Conservation (phyloP, 2,113 vertebrate genomes). For the Perccottus glenii region DNA sequence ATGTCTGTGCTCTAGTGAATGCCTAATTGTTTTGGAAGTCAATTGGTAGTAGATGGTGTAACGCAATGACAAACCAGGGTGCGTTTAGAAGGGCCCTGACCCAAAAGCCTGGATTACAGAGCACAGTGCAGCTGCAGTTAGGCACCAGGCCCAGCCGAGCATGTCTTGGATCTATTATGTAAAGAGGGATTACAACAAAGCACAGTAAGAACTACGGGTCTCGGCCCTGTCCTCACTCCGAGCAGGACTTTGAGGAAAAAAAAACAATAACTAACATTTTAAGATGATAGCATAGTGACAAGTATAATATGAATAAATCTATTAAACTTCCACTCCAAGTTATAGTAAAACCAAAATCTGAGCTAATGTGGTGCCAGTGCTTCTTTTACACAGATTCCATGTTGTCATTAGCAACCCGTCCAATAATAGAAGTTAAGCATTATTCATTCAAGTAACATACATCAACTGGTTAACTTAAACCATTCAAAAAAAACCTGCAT, state of each 20-base stretch:
- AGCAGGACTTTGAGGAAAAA: constrained; percentile 8
- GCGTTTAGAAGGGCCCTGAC: constrained; percentile 56
- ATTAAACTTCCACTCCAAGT: too few relatives aligned
- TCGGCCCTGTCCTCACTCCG: neutral
- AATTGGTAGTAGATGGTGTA: constrained; percentile 29
- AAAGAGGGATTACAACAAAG: constrained; percentile 63
- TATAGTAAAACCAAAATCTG: too few relatives aligned
- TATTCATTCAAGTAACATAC: too few relatives aligned
- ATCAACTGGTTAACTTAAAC: too few relatives aligned
- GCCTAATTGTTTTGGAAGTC: constrained; percentile 26
- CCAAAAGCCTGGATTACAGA: constrained; percentile 73
- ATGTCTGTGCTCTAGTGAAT: constrained; percentile 4
- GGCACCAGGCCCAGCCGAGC: constrained; percentile 48
- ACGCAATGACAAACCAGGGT: constrained; percentile 22
- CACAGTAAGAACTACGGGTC: constrained; percentile 17
- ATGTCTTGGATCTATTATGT: constrained; percentile 66
- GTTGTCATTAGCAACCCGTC: too few relatives aligned
- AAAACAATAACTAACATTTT: neutral
- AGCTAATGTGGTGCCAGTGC: too few relatives aligned
- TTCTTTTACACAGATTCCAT: too few relatives aligned
- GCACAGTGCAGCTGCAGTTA: constrained; percentile 63
- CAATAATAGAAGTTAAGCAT: too few relatives aligned
- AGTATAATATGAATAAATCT: too few relatives aligned
- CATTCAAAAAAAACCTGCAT: too few relatives aligned
- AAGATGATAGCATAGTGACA: neutral